Percentiles rank a stretch among this genome's conserved stretches.
phyloP scores from a whole-genome alignment of 2,797 vertebrate species.

The Anas bahamensis region DNA sequence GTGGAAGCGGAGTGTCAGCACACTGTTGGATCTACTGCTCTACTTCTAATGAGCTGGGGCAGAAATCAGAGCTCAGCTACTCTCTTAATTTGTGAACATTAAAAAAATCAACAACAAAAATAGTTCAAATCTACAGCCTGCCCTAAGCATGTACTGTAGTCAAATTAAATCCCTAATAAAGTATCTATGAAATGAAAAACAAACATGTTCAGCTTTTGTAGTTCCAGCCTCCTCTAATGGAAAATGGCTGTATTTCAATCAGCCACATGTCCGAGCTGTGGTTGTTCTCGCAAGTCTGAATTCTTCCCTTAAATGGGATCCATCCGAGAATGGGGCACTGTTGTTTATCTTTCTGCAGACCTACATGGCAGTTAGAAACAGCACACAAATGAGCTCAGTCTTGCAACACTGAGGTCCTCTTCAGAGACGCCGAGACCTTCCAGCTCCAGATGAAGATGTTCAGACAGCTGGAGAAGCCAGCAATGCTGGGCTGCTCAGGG shows the following conservation, averaged over 20 bases:
- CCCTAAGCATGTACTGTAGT: constrained; percentile 18
- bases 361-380: constrained; percentile 23
- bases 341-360: constrained; percentile 36
- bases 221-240: constrained; percentile 42
- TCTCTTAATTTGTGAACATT: constrained; percentile 10
- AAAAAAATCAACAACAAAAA: constrained; percentile 11
- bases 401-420: not conserved
- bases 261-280: not conserved
- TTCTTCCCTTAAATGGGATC: constrained; percentile 58
- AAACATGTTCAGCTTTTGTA: constrained; percentile 53
- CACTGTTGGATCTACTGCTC: not conserved
- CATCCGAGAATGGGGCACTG: not conserved
- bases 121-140: constrained; percentile 7
- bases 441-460: not conserved
- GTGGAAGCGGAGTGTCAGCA: not conserved
- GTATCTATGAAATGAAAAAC: constrained; percentile 57
- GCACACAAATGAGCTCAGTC: not conserved
- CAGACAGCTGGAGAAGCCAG: not conserved
- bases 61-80: not conserved
- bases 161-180: constrained; percentile 63
- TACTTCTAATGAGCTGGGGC: not conserved
- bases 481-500: not conserved
- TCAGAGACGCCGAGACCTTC: not conserved
- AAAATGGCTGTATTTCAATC: constrained; percentile 49
- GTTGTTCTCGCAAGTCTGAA: constrained; percentile 17